Evolutionary conservation across 2,888 invertebrate species (phyloP), one percentile per base, ranked within the genome.

Genomic region (Clunio marinus): DNA sequence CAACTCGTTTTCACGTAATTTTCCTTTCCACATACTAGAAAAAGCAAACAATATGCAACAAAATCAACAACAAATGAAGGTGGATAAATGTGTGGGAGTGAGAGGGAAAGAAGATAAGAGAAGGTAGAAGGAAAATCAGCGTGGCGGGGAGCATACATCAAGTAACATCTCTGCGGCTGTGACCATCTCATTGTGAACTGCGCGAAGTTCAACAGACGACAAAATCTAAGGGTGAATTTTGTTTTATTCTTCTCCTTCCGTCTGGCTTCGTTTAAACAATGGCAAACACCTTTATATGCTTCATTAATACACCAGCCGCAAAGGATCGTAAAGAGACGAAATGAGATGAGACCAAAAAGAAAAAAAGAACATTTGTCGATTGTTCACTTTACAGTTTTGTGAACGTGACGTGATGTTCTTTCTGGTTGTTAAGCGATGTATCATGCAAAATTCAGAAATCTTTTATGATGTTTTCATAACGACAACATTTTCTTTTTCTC

Each of bases 361-460:
- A 32, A 13, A 32, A 32, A 62, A 62, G 41, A 62, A 32, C 62
- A 32, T 62, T 27, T 41, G 41, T 62, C 45, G 51, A 66, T 55
- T 66, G 66, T 25, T 66, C 66, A 55, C 55, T 55, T 66, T 45
- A 22, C 51, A 13, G 20, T 13, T 51, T 22, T 13, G 8, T 22
- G 17, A 51, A 51, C 41, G 41, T 41, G 10, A 51, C 13, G 51
- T 51, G 51, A 22, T 51, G 51, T 13, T 17, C 13, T 41, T 32
- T 32, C 7, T 32, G 35, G n/a, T n/a, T n/a, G n/a, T n/a, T 5
- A 32, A 13, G 35, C 35, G 5, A 32, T 32, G 35, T 5, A 32
- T 5, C 35, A 32, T 32, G 35, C 35, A 32, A 8, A 32, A 32
- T 32, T 5, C 35, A 13, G n/a, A n/a, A n/a, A n/a, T n/a, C n/a